These are phyloP conservation scores for Pseudomugil tenellus DNA, from an alignment of 2,797 vertebrate genomes.

Conservation along the genomic window DNA sequence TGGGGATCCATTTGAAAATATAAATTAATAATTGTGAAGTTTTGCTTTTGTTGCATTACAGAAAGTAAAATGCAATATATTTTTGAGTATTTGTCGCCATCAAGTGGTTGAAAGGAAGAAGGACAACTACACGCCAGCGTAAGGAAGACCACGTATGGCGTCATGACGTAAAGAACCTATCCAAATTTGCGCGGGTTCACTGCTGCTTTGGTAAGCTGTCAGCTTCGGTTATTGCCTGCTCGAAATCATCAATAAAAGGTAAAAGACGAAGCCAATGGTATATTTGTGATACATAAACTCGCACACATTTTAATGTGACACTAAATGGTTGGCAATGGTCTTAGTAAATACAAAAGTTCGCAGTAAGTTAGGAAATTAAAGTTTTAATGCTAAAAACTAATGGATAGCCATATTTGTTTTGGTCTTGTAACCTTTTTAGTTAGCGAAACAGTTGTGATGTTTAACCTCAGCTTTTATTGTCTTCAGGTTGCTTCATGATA, in stretches of 20 bases:
- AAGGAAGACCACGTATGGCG: conserved; percentile 23
- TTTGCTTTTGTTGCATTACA: neutral
- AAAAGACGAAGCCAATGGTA: neutral
- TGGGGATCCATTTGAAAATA: too few species aligned
- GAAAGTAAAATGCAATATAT: neutral
- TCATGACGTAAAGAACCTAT: conserved; percentile 42
- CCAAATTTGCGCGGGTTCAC: conserved; percentile 75
- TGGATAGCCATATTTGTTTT: conserved; percentile 55
- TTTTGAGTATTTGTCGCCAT: conserved; percentile 48
- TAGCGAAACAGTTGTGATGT: neutral
- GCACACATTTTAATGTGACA: accelerated
- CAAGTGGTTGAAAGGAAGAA: conserved; percentile 15
- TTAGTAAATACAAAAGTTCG: accelerated
- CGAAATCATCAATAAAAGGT: conserved; percentile 18
- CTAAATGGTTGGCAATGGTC: accelerated
- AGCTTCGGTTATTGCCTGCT: neutral
- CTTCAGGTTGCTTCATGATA: neutral
- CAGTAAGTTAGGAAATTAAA: neutral
- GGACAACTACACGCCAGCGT: neutral
- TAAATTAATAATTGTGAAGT: too few species aligned
- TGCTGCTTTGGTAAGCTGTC: conserved; percentile 26
- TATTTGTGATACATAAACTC: accelerated
- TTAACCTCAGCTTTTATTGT: neutral
- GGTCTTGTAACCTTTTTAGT: neutral
- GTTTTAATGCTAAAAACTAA: conserved; percentile 1